A percentile compares a stretch with the other conserved stretches of the same genome.
These are phyloP conservation scores for Lucilia sericata DNA, from an alignment of 1,140 invertebrate genomes.

Conservation along the genomic window DNA sequence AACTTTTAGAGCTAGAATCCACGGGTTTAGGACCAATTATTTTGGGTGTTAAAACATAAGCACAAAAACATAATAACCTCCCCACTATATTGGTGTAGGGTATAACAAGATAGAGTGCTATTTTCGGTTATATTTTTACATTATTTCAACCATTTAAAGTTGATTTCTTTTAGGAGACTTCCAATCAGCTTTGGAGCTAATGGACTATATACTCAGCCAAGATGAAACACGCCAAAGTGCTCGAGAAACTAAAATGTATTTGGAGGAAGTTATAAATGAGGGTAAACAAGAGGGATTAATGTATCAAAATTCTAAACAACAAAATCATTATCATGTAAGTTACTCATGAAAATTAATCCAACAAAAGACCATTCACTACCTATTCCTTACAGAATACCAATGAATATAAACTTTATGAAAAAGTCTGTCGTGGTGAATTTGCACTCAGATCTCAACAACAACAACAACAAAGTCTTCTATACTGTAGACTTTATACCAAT, in stretches of 20 bases:
- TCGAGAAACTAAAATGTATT: constrained; percentile 77
- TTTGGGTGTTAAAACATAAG: too few relatives aligned
- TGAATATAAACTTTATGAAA: constrained; percentile 77
- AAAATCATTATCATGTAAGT: constrained; percentile 56
- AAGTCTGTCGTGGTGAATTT: constrained; percentile 86
- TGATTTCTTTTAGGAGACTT: constrained; percentile 72
- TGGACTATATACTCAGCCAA: constrained; percentile 87
- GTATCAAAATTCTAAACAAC: constrained; percentile 50
- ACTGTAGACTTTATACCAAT: constrained; percentile 70
- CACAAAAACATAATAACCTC: too few relatives aligned
- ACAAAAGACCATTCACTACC: too few relatives aligned
- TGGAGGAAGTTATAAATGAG: constrained; percentile 56
- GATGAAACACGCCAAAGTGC: constrained; percentile 86
- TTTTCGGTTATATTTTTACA: neutral
- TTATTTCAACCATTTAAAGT: neutral
- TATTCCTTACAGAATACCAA: constrained; percentile 30
- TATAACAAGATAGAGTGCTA: too few relatives aligned
- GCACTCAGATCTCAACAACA: constrained; percentile 63
- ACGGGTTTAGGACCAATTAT: too few relatives aligned
- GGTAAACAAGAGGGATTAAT: constrained; percentile 57
- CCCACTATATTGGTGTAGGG: too few relatives aligned
- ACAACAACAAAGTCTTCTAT: constrained; percentile 67
- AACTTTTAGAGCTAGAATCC: too few relatives aligned
- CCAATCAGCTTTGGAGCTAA: constrained; percentile 84
- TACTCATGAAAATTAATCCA: neutral